Evolutionary conservation across 2,113 vertebrate species (phyloP).

Genomic region (Ceyx cyanopectus): DNA sequence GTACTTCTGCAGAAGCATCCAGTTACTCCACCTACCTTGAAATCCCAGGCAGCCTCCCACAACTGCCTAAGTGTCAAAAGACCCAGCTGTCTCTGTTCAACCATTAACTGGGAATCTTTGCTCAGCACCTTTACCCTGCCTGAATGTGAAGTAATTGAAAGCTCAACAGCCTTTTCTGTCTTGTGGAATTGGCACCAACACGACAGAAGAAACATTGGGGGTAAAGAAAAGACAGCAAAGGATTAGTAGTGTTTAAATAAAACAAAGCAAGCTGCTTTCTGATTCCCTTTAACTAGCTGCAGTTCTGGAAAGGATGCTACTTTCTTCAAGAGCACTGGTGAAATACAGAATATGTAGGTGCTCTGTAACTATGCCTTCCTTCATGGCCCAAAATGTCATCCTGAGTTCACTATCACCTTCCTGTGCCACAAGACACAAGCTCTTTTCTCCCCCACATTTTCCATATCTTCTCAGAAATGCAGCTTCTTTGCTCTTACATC

Average conservation of each 20-base stretch:
- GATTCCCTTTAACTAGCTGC: neutral
- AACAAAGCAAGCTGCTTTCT: neutral
- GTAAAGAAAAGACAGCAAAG: fast-evolving
- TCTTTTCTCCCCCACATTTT: neutral
- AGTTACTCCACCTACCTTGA: constrained; percentile 35
- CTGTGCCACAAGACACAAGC: neutral
- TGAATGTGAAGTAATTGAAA: neutral
- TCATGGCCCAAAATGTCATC: neutral
- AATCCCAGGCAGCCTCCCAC: constrained; percentile 62
- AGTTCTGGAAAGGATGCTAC: neutral
- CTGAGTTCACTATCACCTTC: neutral
- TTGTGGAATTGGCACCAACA: neutral
- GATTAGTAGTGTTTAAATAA: neutral
- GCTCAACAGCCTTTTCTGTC: neutral
- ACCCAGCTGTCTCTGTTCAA: constrained; percentile 57
- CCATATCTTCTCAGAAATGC: neutral
- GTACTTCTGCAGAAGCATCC: constrained; percentile 33
- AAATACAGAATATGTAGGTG: neutral
- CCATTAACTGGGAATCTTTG: neutral
- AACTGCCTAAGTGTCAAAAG: constrained; percentile 51
- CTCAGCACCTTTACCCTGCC: neutral
- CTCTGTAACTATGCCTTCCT: neutral
- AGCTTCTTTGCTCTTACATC: neutral
- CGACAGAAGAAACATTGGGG: neutral
- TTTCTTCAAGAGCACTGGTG: neutral